Base-by-base conservation (phyloP, 2,797 vertebrate species). In the Lerista edwardsae region DNA sequence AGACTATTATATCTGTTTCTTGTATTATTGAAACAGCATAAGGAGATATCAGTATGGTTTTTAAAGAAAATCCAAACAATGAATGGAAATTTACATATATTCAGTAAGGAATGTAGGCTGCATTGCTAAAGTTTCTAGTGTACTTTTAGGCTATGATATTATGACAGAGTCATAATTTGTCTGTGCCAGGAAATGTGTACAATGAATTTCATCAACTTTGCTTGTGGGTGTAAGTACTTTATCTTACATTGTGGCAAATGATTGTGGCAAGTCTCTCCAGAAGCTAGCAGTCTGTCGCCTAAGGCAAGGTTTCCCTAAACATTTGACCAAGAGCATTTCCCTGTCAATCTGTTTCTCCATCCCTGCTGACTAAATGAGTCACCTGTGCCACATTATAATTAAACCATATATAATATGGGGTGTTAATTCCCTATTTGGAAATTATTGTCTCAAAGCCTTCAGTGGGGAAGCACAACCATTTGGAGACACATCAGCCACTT, bases 41-140 rank as follows among this genome's bases (percentile, higher is more conserved):
- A 75, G 88, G 79, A 93, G 91, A 88, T 86, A 83, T n/a, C 44
- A 86, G 84, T 21, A 77, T 80, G 89, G 74, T 88, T 80, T 90
- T 90, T 69, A 31, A 62, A 29, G 41, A 64, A 47, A 57, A 59
- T 25, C 25, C 29, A 69, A 84, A 76, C 34, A 76, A 34, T 77
- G 75, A 68, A 67, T 75, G 21, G 19, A 69, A 23, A 61, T 71
- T 71, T 78, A 71, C 83, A 86, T 89, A 29, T 84, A 84, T 75
- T 68, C 83, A 92, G 62, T 23, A 86, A 86, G 79, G 15, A 69
- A 62, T 84, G 71, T 74, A 86, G 72, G 14, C 12, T 34, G 1
- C 57, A 84, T 44, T 17, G 10, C 80, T 90, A 36, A 85, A 84
- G 27, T 87, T 86, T 72, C 29, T 85, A 23, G 17, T 89, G 0